These are phyloP conservation scores for Pachydiplax longipennis DNA, from an alignment of 2,888 invertebrate species.

Conservation along the genomic window DNA sequence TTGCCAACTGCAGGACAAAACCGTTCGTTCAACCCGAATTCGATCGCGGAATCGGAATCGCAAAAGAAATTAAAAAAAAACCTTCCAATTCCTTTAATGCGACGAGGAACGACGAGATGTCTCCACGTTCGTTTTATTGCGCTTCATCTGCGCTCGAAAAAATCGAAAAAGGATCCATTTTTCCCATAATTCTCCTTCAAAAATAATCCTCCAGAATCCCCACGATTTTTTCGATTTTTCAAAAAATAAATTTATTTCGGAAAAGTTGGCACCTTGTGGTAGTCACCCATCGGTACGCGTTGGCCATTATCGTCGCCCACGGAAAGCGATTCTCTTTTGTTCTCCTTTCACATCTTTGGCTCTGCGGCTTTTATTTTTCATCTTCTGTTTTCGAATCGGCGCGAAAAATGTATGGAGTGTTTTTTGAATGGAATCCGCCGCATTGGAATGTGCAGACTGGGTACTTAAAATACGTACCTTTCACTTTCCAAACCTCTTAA, in stretches of 20 bases:
- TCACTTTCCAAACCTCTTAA: not conserved
- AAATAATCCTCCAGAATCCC: not conserved
- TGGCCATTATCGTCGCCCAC: not conserved
- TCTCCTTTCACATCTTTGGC: not conserved
- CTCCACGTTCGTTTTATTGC: not conserved
- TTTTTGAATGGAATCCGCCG: not conserved
- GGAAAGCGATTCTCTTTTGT: not conserved
- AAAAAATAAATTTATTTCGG: not conserved
- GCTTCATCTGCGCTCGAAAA: not conserved
- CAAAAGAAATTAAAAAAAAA: not conserved
- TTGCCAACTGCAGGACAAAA: not conserved
- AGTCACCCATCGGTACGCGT: not conserved
- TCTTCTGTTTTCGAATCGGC: not conserved
- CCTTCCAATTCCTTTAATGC: not conserved
- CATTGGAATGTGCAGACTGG: not conserved
- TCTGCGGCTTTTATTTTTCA: not conserved
- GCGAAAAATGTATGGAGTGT: not conserved
- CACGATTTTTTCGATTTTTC: not conserved
- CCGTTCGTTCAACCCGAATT: not conserved
- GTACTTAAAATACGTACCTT: not conserved
- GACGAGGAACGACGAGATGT: not conserved
- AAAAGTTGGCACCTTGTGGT: not conserved
- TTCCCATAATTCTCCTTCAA: not conserved
- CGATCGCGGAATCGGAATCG: not conserved
- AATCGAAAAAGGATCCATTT: not conserved